These are phyloP conservation scores for Drosophila pachea DNA, from an alignment of 1,140 invertebrate genomes.

Conservation along the genomic window DNA sequence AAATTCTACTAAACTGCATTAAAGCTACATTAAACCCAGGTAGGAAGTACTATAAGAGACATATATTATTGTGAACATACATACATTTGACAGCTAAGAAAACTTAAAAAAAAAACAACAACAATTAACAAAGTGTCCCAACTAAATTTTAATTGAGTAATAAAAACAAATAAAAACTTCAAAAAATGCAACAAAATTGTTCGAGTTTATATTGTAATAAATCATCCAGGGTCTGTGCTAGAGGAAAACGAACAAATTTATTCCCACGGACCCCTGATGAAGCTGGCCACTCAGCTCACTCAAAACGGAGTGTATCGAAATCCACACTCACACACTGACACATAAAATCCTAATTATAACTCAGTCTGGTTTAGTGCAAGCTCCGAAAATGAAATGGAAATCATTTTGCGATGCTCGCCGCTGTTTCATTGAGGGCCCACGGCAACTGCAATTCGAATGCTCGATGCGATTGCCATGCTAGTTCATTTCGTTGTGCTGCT, in stretches of 20 bases:
- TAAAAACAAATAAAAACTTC: constrained; percentile 68
- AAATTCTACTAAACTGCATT: constrained; percentile 70
- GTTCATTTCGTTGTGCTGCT: constrained; percentile 34
- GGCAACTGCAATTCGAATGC: constrained; percentile 25
- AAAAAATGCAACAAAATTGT: constrained; percentile 30
- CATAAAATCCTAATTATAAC: too few species aligned
- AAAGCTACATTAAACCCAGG: constrained; percentile 56
- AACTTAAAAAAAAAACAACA: constrained; percentile 43
- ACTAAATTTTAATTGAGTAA: constrained; percentile 76
- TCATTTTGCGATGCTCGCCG: too few species aligned
- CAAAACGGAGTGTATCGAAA: too few species aligned
- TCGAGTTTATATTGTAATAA: background rate
- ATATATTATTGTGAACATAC: constrained; percentile 35
- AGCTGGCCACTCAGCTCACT: too few species aligned
- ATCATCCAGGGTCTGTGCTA: too few species aligned
- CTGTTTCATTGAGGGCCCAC: background rate
- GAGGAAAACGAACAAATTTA: too few species aligned
- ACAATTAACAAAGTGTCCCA: constrained; percentile 61
- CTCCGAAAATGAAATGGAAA: too few species aligned
- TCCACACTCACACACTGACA: too few species aligned
- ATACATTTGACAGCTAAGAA: constrained; percentile 31
- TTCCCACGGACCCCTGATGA: too few species aligned
- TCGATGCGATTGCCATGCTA: constrained; percentile 26
- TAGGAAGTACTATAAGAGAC: constrained; percentile 40
- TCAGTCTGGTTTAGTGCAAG: too few species aligned